Evolutionary conservation across 2,113 vertebrate species (phyloP), one percentile per base, ranked within the genome.

Genomic region (Bostrychus sinensis): DNA sequence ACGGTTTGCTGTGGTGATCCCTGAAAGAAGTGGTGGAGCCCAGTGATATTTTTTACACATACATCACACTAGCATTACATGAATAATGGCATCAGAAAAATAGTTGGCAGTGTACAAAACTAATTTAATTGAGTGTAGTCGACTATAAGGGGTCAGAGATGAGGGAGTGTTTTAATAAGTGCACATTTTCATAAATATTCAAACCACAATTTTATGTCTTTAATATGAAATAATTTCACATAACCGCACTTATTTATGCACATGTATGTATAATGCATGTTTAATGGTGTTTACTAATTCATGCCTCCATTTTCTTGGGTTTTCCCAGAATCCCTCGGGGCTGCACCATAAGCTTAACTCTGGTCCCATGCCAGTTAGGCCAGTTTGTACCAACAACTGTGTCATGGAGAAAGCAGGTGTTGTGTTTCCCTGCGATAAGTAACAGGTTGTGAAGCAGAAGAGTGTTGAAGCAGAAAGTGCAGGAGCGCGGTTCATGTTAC

Each of bases 231-330:
- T 69, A 70, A 59, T 84, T 83, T 65, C 46, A 34, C 61, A 17
- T 77, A 83, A 63, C 83, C 12, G 14, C 56, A 82, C 41, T 85
- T 85, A 78, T 89, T 88, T 37, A 86, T 81, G 61, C 75, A 50
- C 64, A 69, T 75, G 72, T 70, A 65, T 80, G 77, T 72, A 48
- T 46, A 14, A 37, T 85, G 41, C 70, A 82, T 83, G 74, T 85
- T 81, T 81, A 64, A 81, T 66, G 36, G 7, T 34, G 64, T 83
- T 91, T 76, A 88, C 66, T 86, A 82, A 89, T 87, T 87, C 62
- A 89, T 91, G 71, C 59, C 30, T 73, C 77, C 54, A 80, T 84
- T 80, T 76, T 75, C 69, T 51, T 9, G 8, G 50, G 34, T 6
- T 54, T 69, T 54, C 19, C 3, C 64, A 51, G 13, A 6, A 56